Base-by-base conservation (phyloP, 2,888 invertebrate genomes). In the Leptarthrus brevirostris region DNA sequence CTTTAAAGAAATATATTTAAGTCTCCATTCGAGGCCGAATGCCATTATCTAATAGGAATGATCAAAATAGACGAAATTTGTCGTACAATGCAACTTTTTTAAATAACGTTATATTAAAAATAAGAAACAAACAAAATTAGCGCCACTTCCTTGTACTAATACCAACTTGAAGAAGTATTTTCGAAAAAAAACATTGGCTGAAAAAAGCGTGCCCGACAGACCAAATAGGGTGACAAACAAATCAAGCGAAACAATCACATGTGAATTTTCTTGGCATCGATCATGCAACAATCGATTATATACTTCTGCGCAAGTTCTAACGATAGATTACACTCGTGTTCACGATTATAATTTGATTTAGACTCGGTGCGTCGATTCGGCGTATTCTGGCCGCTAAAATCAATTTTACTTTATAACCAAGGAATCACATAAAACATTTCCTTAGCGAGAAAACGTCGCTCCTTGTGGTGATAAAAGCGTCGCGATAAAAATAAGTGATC, bases 401-500 rank as follows among this genome's bases (percentile, higher is more conserved):
- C 40, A 12, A 12, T 12, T 40, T 40, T 40, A n/a, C 40, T 40
- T 40, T 12, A 40, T 40, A 40, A 40, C n/a, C 8, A 40, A 40
- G 12, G n/a, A 40, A 12, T 0, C 6, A 40, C 8, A 12, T 6
- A 30, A 30, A 30, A 30, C 30, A n/a, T n/a, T 12, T 40, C 40
- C 40, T 40, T n/a, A n/a, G 40, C 40, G 12, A 40, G 40, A 40
- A 40, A 40, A 12, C 30, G 8, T 30, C 40, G 3, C 12, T 3
- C 6, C n/a, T 6, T 12, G 40, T 12, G 10, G 40, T 40, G 40
- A 40, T n/a, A 40, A 40, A 12, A 40, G 40, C 40, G n/a, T 40
- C 12, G 56, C 10, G 49, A 58, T 36, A 16, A 58, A 58, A 58
- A 58, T 58, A 58, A 58, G 18, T 36, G 18, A 58, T 56, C 30